A percentile compares a stretch with the other conserved stretches of the same genome.
Evolutionary conservation across 2,113 vertebrate genomes (phyloP).

Genomic region (Phalacrocorax pelagicus): DNA sequence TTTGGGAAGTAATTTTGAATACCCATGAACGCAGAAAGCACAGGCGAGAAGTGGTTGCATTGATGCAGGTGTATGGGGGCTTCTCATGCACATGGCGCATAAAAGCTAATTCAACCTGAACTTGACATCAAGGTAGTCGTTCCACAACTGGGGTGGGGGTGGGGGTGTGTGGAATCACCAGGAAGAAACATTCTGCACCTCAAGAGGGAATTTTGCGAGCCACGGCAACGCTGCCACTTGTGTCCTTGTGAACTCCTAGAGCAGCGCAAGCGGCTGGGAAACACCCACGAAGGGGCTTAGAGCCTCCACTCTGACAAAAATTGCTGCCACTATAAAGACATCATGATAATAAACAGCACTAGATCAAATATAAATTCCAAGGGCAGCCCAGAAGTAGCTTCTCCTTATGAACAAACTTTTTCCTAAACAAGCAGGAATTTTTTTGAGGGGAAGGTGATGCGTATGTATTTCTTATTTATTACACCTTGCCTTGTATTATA

Average conservation of each 20-base stretch:
- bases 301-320: background rate
- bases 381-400: background rate
- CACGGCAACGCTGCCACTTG: fast-evolving
- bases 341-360: background rate
- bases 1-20: background rate
- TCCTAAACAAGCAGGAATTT: background rate
- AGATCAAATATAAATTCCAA: background rate
- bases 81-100: fast-evolving
- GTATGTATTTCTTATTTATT: background rate
- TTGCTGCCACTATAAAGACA: background rate
- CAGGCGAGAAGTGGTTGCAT: background rate
- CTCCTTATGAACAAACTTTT: background rate
- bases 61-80: fast-evolving
- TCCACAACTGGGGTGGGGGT: background rate
- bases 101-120: background rate
- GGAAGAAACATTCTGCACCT: background rate
- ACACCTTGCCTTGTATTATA: background rate
- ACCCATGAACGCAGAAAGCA: fast-evolving
- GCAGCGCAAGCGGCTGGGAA: fast-evolving
- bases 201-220: background rate
- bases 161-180: background rate
- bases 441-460: fast-evolving
- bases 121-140: background rate
- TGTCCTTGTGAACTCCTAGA: background rate
- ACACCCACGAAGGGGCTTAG: background rate